Evolutionary conservation across 1,140 invertebrate genomes (phyloP), one percentile per base, ranked within the genome.

Genomic region (Drosophila jambulina): DNA sequence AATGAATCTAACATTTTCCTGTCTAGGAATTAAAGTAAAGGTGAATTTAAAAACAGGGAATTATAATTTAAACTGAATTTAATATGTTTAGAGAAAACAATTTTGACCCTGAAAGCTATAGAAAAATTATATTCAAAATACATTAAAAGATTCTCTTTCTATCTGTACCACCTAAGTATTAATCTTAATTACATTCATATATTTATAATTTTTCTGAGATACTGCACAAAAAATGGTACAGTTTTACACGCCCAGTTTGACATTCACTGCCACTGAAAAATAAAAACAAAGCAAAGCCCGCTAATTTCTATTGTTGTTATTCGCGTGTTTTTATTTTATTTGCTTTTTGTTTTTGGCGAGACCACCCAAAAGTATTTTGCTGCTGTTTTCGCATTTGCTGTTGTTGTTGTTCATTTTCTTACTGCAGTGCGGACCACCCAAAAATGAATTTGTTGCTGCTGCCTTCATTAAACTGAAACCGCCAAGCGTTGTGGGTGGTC

Each of bases 401-500:
- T 51, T 67, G 49, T 63, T 76, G 45, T 64, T 72, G 60, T 67
- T 83, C 79, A 68, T 79, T 83, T 78, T 83, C 78, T 83, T 75
- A 67, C 61, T 83, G 81, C 71, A 70, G 48, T 63, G 81, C 7
- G 32, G 70, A 86, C 82, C 82, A 85, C 82, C 82, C 82, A 86
- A 87, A 86, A 86, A 63, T 65, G 64, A 64, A 70, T 72, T 88
- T 81, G 78, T 72, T 84, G 80, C 76, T 81, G 75, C 65, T 84
- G 76, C 65, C 74, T 84, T 84, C 85, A 88, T 88, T 90, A 81
- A 88, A 84, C 76, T 83, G 85, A 72, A 65, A 67, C 36, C 80
- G 77, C 70, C 70, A 75, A 82, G 85, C 86, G 65, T 79, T 90
- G 84, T 91, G 84, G 84, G 84, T 88, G 84, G 84, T 88, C 83